A percentile compares a stretch with the other conserved stretches of the same genome.
phyloP scores from a whole-genome alignment of 2,888 invertebrate species.

The Standfussiana lucernea region DNA sequence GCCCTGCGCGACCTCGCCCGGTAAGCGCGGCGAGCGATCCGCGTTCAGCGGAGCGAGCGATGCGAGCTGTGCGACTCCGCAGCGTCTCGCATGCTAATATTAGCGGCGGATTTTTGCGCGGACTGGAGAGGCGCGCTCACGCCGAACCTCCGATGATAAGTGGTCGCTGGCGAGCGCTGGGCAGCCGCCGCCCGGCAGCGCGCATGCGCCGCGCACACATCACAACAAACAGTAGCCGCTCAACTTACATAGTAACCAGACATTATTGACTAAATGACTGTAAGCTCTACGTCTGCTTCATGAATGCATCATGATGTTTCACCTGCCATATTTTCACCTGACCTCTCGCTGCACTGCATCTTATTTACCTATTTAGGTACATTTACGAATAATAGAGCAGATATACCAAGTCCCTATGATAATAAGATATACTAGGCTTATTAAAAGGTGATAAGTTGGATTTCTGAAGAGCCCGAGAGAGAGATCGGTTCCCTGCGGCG shows the following conservation, averaged over 20 bases:
- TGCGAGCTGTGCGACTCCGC: slow-evolving; percentile 53
- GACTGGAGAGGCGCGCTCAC: slow-evolving; percentile 74
- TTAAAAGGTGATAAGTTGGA: neutral
- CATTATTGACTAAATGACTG: slow-evolving; percentile 80
- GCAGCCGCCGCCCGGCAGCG: slow-evolving; percentile 56
- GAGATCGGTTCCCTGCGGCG: neutral
- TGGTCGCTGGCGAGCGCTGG: slow-evolving; percentile 68
- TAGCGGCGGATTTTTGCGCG: slow-evolving; percentile 77
- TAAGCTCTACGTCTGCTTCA: slow-evolving; percentile 61
- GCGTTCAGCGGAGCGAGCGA: slow-evolving; percentile 63
- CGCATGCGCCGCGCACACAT: slow-evolving; percentile 80
- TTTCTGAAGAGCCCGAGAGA: neutral
- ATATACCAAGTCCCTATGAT: neutral
- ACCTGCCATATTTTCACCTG: slow-evolving; percentile 15
- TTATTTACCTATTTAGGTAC: neutral
- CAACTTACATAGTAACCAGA: slow-evolving; percentile 69
- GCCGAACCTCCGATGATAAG: slow-evolving; percentile 76
- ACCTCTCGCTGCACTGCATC: slow-evolving; percentile 2
- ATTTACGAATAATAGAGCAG: neutral
- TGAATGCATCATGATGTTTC: slow-evolving; percentile 29
- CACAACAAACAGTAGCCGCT: slow-evolving; percentile 78
- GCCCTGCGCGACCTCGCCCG: slow-evolving; percentile 82
- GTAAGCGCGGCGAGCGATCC: slow-evolving; percentile 71
- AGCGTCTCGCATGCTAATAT: slow-evolving; percentile 78
- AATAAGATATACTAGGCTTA: neutral